These are phyloP conservation scores for Parnassius mnemosyne DNA, from an alignment of 2,888 invertebrate genomes.

Conservation along the genomic window DNA sequence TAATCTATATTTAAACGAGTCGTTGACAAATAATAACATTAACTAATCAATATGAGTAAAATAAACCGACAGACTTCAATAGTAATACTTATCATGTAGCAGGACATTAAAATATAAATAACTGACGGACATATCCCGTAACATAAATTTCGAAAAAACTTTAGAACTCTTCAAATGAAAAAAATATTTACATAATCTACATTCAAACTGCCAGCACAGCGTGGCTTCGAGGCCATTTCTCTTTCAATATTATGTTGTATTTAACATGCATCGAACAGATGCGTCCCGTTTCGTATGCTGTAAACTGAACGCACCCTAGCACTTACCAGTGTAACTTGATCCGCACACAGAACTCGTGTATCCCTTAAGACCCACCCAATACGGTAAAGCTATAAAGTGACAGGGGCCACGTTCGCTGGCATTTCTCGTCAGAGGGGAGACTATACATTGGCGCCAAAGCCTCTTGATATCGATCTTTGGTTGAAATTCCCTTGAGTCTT, in stretches of 20 bases:
- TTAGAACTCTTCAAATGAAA: neutral
- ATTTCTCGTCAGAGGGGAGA: constrained; percentile 44
- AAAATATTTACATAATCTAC: constrained; percentile 9
- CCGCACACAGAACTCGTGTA: constrained; percentile 28
- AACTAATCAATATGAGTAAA: too few relatives aligned
- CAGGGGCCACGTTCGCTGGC: constrained; percentile 55
- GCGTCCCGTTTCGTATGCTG: constrained; percentile 69
- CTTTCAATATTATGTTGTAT: constrained; percentile 58
- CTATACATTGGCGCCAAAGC: constrained; percentile 68
- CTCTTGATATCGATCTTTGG: constrained; percentile 77
- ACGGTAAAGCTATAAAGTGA: constrained; percentile 52
- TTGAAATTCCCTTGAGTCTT: constrained; percentile 68
- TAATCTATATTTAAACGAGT: too few relatives aligned
- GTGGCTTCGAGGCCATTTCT: constrained; percentile 16
- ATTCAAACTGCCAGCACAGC: constrained; percentile 10
- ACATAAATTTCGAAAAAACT: neutral
- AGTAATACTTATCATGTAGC: neutral
- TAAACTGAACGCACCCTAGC: constrained; percentile 67
- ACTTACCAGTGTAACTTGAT: constrained; percentile 48
- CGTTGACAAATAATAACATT: too few relatives aligned
- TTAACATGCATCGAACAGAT: constrained; percentile 71
- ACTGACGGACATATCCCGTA: too few relatives aligned
- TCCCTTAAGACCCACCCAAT: constrained; percentile 43
- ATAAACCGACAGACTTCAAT: neutral
- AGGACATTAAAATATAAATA: too few relatives aligned